Percentiles rank a stretch among this genome's conserved stretches.
Conservation (phyloP, 2,113 vertebrate species). For the Cynocephalus volans region DNA sequence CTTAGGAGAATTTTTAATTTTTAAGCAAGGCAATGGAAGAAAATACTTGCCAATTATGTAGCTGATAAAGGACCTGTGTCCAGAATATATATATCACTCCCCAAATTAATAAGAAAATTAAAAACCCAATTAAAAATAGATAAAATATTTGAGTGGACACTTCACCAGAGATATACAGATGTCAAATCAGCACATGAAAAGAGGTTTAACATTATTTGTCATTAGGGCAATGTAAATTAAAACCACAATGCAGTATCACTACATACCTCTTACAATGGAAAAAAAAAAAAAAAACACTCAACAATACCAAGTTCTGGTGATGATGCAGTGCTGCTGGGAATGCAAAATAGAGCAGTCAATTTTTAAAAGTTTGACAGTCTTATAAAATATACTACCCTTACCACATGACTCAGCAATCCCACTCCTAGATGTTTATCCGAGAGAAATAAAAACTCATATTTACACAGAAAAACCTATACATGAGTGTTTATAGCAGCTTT, state of each 20-base stretch:
- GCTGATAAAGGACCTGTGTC: background rate
- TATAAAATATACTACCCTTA: background rate
- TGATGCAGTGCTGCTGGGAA: background rate
- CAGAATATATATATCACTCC: background rate
- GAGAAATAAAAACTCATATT: background rate
- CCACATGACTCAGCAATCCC: background rate
- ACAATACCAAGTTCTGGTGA: background rate
- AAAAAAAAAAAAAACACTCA: background rate
- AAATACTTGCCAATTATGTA: background rate
- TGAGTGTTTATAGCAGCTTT: background rate
- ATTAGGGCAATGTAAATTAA: background rate
- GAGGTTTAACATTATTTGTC: background rate
- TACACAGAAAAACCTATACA: background rate
- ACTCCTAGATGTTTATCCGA: background rate
- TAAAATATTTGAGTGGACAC: background rate
- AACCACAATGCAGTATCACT: background rate
- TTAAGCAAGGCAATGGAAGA: background rate
- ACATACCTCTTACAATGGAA: background rate
- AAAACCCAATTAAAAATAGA: background rate
- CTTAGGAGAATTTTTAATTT: background rate
- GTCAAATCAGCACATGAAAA: background rate
- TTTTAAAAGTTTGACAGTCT: background rate
- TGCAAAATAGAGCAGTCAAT: background rate
- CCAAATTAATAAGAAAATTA: background rate
- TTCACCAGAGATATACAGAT: background rate